These are phyloP conservation scores for Mayetiola destructor DNA, from an alignment of 2,888 invertebrate genomes.

Conservation along the genomic window DNA sequence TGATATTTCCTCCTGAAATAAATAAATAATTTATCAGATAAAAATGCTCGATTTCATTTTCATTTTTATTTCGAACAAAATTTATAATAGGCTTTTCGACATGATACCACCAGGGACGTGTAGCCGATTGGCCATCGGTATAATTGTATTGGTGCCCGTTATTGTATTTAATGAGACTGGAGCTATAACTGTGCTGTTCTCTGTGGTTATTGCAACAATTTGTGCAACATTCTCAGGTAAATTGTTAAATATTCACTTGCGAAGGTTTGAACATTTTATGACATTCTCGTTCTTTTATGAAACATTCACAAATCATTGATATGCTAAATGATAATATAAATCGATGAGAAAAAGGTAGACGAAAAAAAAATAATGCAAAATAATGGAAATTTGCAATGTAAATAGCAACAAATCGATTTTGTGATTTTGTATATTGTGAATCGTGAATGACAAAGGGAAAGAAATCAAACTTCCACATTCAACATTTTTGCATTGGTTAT, in stretches of 20 bases:
- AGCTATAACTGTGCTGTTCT: conserved; percentile 29
- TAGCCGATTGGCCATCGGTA: conserved; percentile 32
- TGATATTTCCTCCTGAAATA: too few relatives aligned
- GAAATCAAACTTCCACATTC: too few relatives aligned
- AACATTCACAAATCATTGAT: background rate
- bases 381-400: background rate
- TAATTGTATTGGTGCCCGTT: conserved; percentile 30
- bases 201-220: conserved; percentile 28
- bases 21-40: too few relatives aligned
- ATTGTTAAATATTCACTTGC: too few relatives aligned
- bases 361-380: background rate
- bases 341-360: background rate
- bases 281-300: background rate
- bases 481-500: too few relatives aligned
- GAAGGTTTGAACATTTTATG: background rate
- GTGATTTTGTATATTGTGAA: too few relatives aligned
- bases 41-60: background rate
- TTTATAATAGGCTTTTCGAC: conserved; percentile 26
- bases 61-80: background rate
- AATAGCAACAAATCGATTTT: too few relatives aligned
- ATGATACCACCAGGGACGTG: conserved; percentile 31
- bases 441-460: too few relatives aligned
- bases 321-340: conserved; percentile 1
- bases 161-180: conserved; percentile 33
- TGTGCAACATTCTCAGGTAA: conserved; percentile 32